Evolutionary conservation across 2,113 vertebrate species (phyloP), one percentile per base, ranked within the genome.

Genomic region (Cervus canadensis): DNA sequence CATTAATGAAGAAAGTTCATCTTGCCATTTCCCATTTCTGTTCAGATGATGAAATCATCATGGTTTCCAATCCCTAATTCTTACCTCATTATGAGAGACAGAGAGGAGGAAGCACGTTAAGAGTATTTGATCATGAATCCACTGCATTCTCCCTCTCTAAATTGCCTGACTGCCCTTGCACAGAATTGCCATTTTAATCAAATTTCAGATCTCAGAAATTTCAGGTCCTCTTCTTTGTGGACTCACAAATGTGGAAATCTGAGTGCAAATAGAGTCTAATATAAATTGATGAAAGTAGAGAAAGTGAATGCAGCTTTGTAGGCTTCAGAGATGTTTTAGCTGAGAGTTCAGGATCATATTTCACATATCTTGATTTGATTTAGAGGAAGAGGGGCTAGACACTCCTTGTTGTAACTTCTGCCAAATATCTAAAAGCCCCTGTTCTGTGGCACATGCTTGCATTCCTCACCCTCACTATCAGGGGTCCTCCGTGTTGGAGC

Each of bases 261-360:
- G 33, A 60, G 60, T 43, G 26, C 25, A 50, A 93, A 45, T 33
- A 54, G 43, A 62, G 26, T 94, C 48, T 54, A 50, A 45, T 26
- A 89, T 25, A 76, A 93, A 88, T 1, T n/a, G 15, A 50, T 19
- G 9, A 64, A 48, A 71, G 5, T 62, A 76, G 16, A 52, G 43
- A 23, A 6, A 76, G 21, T 12, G 60, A 60, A 2, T 7, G 52
- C 16, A 88, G 23, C 43, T 62, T 15, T 83, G 28, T 43, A 21
- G 23, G 33, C 26, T 11, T 2, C 14, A 5, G 23, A 43, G 9
- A 6, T 9, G 1, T 17, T 17, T n/a, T 4, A 62, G 21, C 30
- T 57, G 36, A 90, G 54, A 50, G n/a, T 17, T 8, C 23, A 45
- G 21, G 7, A 26, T 10, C 45, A 16, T 62, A 30, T 78, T 9